Percentiles rank a stretch among this genome's conserved stretches.
Conservation (phyloP, 2,797 vertebrate genomes). For the Cuculus canorus region DNA sequence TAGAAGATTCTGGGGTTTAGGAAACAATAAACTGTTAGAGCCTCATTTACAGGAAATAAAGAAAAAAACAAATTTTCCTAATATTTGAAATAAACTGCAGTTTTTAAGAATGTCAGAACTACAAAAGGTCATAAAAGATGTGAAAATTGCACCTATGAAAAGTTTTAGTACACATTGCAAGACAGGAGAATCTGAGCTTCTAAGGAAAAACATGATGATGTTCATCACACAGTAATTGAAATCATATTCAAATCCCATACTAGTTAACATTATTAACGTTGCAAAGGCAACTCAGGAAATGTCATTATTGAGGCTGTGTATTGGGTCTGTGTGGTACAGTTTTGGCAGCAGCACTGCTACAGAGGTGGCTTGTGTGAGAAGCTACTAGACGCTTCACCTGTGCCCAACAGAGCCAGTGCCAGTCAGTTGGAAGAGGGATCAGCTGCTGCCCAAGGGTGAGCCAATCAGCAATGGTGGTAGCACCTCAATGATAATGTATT, state of each 20-base stretch:
- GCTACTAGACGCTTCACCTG: no score
- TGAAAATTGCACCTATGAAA: background rate
- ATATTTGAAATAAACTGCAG: background rate
- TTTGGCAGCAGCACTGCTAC: no score
- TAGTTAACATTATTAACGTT: background rate
- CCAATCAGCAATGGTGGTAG: no score
- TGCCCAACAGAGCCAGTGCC: no score
- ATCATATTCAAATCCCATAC: background rate
- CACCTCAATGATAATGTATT: no score
- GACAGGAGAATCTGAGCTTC: background rate
- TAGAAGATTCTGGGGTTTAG: background rate
- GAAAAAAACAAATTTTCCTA: rapidly evolving
- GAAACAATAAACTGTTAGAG: background rate
- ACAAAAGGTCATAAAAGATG: background rate
- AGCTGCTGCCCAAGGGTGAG: no score
- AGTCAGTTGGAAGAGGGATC: no score
- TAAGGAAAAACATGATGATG: background rate
- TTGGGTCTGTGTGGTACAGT: no score
- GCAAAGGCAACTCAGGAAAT: background rate
- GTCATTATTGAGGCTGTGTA: background rate
- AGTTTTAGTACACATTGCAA: background rate
- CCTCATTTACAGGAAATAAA: background rate
- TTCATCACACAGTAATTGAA: background rate
- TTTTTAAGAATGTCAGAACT: background rate
- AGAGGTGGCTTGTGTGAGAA: no score